These are phyloP conservation scores for Rattus norvegicus DNA, from an alignment of 2,113 vertebrate genomes.

Conservation along the genomic window DNA sequence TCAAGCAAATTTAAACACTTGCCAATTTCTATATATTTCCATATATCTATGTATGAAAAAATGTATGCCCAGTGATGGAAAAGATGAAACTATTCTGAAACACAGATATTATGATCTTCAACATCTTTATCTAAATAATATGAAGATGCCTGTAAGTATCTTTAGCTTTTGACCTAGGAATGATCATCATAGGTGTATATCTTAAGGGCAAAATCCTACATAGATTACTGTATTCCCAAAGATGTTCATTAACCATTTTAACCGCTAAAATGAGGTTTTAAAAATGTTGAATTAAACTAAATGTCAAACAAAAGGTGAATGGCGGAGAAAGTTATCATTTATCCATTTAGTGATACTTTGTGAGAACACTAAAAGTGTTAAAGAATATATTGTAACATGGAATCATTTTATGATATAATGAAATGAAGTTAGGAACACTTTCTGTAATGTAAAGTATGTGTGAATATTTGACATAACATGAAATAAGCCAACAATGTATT, in stretches of 20 bases:
- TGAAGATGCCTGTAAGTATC: not conserved
- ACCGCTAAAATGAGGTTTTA: constrained; percentile 20
- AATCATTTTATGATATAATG: not conserved
- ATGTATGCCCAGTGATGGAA: not conserved
- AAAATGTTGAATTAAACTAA: constrained; percentile 55
- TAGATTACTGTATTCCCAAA: constrained; percentile 53
- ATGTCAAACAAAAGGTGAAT: constrained; percentile 59
- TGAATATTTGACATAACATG: not conserved
- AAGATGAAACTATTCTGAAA: not conserved
- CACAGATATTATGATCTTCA: not conserved
- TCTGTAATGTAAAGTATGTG: constrained; percentile 36
- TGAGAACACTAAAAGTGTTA: constrained; percentile 33
- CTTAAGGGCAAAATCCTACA: constrained; percentile 3
- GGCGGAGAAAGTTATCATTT: constrained; percentile 25
- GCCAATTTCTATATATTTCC: not conserved
- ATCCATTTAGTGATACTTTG: constrained; percentile 3
- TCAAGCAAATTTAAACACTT: constrained; percentile 13
- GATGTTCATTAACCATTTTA: constrained; percentile 58
- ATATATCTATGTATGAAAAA: not conserved
- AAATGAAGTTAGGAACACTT: not conserved
- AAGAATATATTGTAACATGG: not conserved
- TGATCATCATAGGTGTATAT: not conserved
- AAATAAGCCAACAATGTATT: constrained; percentile 14
- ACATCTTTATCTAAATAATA: not conserved
- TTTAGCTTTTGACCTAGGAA: constrained; percentile 23